Base-by-base conservation (phyloP, 1,140 invertebrate genomes). In the Venturia canescens region DNA sequence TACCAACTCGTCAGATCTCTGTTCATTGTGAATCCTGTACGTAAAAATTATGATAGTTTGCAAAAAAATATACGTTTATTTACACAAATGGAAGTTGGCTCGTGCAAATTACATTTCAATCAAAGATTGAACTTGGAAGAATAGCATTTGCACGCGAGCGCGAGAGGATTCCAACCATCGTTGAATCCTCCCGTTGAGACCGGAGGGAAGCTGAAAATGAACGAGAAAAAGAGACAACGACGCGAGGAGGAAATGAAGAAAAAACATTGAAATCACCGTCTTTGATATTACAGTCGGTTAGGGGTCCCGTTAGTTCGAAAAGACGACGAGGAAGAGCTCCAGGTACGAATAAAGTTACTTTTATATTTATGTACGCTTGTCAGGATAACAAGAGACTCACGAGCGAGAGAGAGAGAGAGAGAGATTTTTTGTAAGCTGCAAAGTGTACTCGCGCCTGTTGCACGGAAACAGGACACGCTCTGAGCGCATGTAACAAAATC, bases 301-400 rank as follows among this genome's bases (percentile, higher is more conserved):
- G 53, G 26, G 16, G 72, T 83, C 81, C 82, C 82, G 82, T 83
- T 83, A 80, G n/a, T 7, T 44, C 74, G 69, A 79, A 66, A 72
- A 27, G 74, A 50, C 79, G 70, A 53, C 18, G 29, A 66, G 70
- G 27, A 57, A 57, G 44, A 57, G 71, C 26, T 23, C 38, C 11
- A n/a, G 6, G 27, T 38, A 27, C 23, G 27, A 70, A n/a, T n/a
- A n/a, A 38, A 29, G 63, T 27, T 26, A n/a, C 34, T 27, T 57
- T 53, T 83, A 80, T 80, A 83, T 83, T 78, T 83, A 79, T 83
- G 75, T 79, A 81, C 76, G 79, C 78, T 78, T 83, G 82, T 78
- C 82, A 78, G 76, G 82, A 83, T 83, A 83, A 83, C 82, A 70
- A 83, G 82, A 48, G 38, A 11, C 38, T 44, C 63, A 79, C 75